Evolutionary conservation across 2,888 invertebrate genomes (phyloP), one percentile per base, ranked within the genome.

Genomic region (Ditula angustiorana): DNA sequence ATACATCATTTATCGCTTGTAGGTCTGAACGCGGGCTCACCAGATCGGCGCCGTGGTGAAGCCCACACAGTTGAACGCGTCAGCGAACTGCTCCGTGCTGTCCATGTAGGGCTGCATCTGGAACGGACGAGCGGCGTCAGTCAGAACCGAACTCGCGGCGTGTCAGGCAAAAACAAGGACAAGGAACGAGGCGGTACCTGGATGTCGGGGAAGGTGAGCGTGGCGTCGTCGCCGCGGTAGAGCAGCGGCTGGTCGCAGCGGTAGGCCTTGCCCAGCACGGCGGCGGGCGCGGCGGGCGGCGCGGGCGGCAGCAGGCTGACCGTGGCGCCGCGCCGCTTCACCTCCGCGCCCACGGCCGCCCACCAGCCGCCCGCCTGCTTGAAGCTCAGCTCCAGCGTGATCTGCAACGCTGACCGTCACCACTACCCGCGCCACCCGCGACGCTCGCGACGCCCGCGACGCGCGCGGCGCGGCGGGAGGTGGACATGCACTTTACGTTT

Each of bases 1-100:
- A 13, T 1, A 13, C 56, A n/a, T 23, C 13, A 8, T 11, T 1
- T 30, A n/a, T 7, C 11, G n/a, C 13, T 16, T 1, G 2, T 19
- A 21, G 4, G 1, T 4, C 10, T 10, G 44, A 21, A 3, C 28
- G 19, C 21, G 3, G 16, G 49, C 85, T 81, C 70, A 92, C 97
- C 98, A 97, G 75, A 99, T 99, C 4, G 98, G 97, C 8, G 96
- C 95, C 1, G 98, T 96, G 70, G 98, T 98, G 83, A 98, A 99
- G 13, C 97, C 96, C 53, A 97, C 95, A 80, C 99, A 99, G 79
- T 99, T 97, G 81, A 97, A 97, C 0, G 97, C 94, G 74, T 96
- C 96, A 10, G 94, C 94, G 75, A 98, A 98, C 64, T 83, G 83
- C 47, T 87, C 87, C 0, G 86, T 88, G 33, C 86, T 94, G 64